Conservation (phyloP, 2,888 invertebrate genomes). For the Mythimna ferrago region DNA sequence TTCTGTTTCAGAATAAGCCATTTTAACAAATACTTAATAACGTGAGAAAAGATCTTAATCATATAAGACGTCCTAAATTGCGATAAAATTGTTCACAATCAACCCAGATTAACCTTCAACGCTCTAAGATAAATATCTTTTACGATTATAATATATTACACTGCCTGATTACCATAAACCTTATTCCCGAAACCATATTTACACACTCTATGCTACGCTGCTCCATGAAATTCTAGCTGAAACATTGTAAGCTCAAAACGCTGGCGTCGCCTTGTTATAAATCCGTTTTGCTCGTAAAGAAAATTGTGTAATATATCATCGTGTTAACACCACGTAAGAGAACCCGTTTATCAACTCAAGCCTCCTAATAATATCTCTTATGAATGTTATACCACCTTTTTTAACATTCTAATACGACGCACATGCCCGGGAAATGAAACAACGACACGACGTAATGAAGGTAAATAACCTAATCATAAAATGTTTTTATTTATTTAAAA, state of each 20-base stretch:
- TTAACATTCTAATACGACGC: constrained; percentile 53
- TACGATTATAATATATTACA: constrained; percentile 57
- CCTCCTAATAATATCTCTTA: constrained; percentile 80
- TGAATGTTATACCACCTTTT: constrained; percentile 69
- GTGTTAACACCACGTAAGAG: constrained; percentile 83
- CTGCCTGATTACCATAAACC: constrained; percentile 58
- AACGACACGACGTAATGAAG: constrained; percentile 46
- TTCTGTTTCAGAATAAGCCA: neutral
- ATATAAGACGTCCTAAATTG: constrained; percentile 34
- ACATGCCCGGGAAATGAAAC: constrained; percentile 49
- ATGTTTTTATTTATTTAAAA: constrained; percentile 9
- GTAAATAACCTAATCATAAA: constrained; percentile 33
- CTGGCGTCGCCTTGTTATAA: constrained; percentile 78
- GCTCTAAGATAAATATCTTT: constrained; percentile 49
- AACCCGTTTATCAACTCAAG: constrained; percentile 85
- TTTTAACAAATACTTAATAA: constrained; percentile 3
- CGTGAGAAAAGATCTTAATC: constrained; percentile 31
- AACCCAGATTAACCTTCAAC: constrained; percentile 42
- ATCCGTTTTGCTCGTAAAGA: constrained; percentile 86
- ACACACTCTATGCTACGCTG: constrained; percentile 36
- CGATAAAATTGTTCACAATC: constrained; percentile 49
- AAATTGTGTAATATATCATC: constrained; percentile 88
- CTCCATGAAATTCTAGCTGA: constrained; percentile 60
- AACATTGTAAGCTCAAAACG: constrained; percentile 74
- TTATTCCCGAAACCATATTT: constrained; percentile 53